These are phyloP conservation scores for Novumbra hubbsi DNA, from an alignment of 2,797 vertebrate genomes.

Conservation along the genomic window DNA sequence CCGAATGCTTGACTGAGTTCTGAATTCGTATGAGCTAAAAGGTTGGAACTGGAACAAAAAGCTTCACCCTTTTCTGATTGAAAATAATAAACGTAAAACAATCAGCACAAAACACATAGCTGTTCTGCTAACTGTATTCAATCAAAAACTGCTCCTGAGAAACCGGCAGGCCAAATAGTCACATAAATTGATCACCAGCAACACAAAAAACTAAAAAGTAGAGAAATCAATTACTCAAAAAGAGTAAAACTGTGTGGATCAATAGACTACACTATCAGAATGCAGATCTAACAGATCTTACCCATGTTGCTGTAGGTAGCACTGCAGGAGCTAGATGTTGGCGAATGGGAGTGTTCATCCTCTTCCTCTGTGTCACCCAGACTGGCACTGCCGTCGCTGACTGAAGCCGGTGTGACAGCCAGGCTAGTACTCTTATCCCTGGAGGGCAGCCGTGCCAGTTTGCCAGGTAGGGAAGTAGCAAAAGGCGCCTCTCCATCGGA, in stretches of 20 bases:
- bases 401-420: constrained; percentile 45
- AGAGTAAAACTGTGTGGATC: not conserved
- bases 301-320: constrained; percentile 96
- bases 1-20: no score
- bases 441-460: constrained; percentile 66
- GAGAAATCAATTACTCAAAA: no score
- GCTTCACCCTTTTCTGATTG: no score
- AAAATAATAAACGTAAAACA: no score
- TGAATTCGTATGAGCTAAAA: no score
- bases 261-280: not conserved
- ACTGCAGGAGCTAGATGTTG: constrained; percentile 81
- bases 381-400: constrained; percentile 59
- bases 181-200: not conserved
- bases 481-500: constrained; percentile 65
- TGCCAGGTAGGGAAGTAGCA: constrained; percentile 67
- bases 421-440: constrained; percentile 43
- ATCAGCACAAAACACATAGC: not conserved
- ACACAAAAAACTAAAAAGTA: no score
- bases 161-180: not conserved
- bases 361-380: constrained; percentile 74
- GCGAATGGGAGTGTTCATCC: constrained; percentile 69
- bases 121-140: not conserved
- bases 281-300: constrained; percentile 70
- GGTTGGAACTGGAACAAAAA: no score
- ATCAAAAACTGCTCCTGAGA: not conserved